phyloP scores from a whole-genome alignment of 2,113 vertebrate species.

The Leucosticte australis region DNA sequence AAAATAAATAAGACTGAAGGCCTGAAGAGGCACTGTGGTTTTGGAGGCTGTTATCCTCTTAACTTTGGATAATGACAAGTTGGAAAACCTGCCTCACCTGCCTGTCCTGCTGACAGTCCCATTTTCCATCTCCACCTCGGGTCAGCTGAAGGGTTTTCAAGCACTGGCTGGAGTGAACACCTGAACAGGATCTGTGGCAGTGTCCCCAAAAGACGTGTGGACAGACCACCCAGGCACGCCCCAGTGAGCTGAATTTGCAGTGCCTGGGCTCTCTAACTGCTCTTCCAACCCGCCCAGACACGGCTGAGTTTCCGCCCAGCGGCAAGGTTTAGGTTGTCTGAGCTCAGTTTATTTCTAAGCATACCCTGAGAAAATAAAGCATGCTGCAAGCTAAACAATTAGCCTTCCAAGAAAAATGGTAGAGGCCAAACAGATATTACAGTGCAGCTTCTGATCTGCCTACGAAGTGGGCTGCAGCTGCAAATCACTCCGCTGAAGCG shows the following conservation, averaged over 20 bases:
- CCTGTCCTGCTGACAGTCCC: background rate
- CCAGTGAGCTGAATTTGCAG: background rate
- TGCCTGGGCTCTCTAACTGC: background rate
- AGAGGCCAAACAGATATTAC: background rate
- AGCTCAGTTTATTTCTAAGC: constrained; percentile 34
- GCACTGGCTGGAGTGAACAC: background rate
- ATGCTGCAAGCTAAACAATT: background rate
- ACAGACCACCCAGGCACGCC: constrained; percentile 12
- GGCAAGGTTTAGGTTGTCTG: background rate
- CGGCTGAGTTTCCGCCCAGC: accelerated
- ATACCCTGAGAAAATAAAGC: background rate
- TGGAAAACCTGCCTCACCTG: background rate
- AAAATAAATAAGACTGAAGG: constrained; percentile 2
- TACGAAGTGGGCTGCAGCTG: background rate
- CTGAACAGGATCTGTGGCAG: background rate
- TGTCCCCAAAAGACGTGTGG: background rate
- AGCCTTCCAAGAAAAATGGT: constrained; percentile 21
- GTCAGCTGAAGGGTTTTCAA: background rate
- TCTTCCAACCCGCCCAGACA: background rate
- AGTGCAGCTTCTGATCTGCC: constrained; percentile 1
- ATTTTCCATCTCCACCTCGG: background rate
- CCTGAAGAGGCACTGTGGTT: background rate
- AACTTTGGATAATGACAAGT: background rate
- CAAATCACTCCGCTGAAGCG: constrained; percentile 7
- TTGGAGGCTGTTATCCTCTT: background rate